phyloP scores from a whole-genome alignment of 2,888 invertebrate species.

The Tetropium fuscum region DNA sequence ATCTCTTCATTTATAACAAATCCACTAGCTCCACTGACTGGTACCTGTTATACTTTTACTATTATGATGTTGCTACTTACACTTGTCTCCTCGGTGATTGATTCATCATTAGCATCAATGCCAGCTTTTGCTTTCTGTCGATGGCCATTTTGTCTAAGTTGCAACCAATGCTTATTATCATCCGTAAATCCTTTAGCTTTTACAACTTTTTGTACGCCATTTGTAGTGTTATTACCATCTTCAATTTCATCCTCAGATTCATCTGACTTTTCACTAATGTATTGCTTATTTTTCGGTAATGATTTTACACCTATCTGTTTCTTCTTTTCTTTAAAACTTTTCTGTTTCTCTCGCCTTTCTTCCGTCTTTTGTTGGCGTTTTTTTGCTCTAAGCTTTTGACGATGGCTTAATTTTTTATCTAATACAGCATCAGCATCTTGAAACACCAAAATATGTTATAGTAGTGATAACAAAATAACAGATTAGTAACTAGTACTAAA shows the following conservation, averaged over 20 bases:
- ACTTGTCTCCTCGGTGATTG: constrained; percentile 50
- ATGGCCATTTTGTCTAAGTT: constrained; percentile 69
- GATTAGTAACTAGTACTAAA: too few relatives aligned
- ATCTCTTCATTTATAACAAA: too few relatives aligned
- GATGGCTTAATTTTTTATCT: constrained; percentile 75
- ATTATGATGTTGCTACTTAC: too few relatives aligned
- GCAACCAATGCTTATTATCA: constrained; percentile 80
- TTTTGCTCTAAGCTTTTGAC: constrained; percentile 52
- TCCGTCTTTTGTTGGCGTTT: constrained; percentile 54
- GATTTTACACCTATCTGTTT: constrained; percentile 52
- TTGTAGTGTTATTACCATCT: constrained; percentile 54
- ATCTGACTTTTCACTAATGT: constrained; percentile 41
- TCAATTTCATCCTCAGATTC: constrained; percentile 40
- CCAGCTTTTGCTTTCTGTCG: constrained; percentile 47
- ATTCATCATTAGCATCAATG: constrained; percentile 54
- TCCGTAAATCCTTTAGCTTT: constrained; percentile 72
- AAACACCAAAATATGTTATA: too few relatives aligned
- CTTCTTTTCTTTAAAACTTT: constrained; percentile 46
- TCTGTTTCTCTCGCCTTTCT: constrained; percentile 46
- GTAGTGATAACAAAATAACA: too few relatives aligned
- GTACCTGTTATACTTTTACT: too few relatives aligned
- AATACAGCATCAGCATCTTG: too few relatives aligned
- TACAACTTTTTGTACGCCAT: constrained; percentile 37
- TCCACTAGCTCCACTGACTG: too few relatives aligned
- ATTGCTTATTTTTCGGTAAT: constrained; percentile 32